Conservation (phyloP, 2,113 vertebrate genomes). For the Petrocephalus zakoni region DNA sequence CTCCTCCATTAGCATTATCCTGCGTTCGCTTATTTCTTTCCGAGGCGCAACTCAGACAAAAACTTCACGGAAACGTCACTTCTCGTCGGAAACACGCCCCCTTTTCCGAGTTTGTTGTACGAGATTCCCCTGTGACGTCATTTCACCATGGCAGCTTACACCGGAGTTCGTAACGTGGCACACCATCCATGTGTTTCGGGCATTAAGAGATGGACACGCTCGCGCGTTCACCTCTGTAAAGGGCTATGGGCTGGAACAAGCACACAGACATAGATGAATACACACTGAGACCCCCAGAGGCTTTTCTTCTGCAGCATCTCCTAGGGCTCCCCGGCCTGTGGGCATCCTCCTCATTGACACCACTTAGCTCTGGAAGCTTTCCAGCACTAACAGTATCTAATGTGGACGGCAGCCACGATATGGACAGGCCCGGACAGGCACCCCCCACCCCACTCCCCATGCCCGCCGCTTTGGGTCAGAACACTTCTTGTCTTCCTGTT, state of each 20-base stretch:
- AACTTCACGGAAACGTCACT: too few relatives aligned
- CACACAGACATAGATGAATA: background rate
- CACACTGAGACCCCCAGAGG: background rate
- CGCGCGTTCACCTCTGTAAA: background rate
- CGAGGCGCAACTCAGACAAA: too few relatives aligned
- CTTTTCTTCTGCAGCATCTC: background rate
- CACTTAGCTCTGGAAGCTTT: background rate
- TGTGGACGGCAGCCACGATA: background rate
- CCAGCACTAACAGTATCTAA: background rate
- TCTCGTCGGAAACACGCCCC: too few relatives aligned
- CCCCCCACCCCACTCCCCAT: background rate
- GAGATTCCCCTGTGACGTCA: too few relatives aligned
- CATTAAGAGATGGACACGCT: background rate
- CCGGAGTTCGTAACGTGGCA: too few relatives aligned
- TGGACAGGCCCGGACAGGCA: conserved; percentile 3
- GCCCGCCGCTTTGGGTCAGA: background rate
- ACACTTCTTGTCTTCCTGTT: conserved; percentile 15
- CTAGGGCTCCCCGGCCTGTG: background rate
- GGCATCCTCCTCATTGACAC: background rate
- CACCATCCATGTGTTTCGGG: background rate
- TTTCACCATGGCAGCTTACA: too few relatives aligned
- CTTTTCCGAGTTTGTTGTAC: too few relatives aligned
- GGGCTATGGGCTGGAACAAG: background rate
- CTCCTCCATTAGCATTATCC: background rate
- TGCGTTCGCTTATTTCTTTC: too few relatives aligned